Percentiles rank a stretch among this genome's conserved stretches.
Conservation (phyloP, 2,888 invertebrate species). For the Sisyra terminalis region DNA sequence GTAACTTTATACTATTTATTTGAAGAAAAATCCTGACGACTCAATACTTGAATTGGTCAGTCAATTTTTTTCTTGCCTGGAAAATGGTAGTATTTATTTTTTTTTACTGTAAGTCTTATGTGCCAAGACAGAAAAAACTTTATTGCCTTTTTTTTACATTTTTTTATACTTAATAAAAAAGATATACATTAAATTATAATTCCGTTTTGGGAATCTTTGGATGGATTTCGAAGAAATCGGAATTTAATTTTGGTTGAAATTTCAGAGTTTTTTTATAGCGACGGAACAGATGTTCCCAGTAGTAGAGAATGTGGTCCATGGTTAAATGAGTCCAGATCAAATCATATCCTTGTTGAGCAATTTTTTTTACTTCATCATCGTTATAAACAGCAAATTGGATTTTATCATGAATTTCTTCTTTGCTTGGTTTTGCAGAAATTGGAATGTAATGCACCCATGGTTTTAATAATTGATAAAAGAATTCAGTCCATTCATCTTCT, state of each 20-base stretch:
- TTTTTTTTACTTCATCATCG: conserved; percentile 55
- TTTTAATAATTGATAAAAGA: conserved; percentile 77
- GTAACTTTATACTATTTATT: not conserved
- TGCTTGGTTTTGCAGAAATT: conserved; percentile 41
- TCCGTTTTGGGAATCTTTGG: too few species aligned
- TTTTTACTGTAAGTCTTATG: not conserved
- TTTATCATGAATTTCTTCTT: conserved; percentile 52
- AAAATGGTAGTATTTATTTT: not conserved
- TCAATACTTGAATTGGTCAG: not conserved
- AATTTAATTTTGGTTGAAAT: conserved; percentile 43
- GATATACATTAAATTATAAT: too few species aligned
- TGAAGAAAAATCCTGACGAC: not conserved
- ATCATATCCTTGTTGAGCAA: conserved; percentile 66
- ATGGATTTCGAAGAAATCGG: conserved; percentile 29
- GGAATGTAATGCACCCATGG: conserved; percentile 96
- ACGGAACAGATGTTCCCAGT: conserved; percentile 66
- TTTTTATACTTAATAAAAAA: too few species aligned
- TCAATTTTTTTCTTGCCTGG: not conserved
- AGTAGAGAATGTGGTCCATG: conserved; percentile 69
- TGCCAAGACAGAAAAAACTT: too few species aligned
- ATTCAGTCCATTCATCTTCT: conserved; percentile 87
- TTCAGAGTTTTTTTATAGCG: conserved; percentile 57
- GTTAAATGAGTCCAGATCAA: conserved; percentile 72
- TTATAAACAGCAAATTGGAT: conserved; percentile 60
- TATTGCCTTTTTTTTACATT: too few species aligned